These are phyloP conservation scores for Ispidina picta DNA, from an alignment of 2,797 vertebrate genomes.

Conservation along the genomic window DNA sequence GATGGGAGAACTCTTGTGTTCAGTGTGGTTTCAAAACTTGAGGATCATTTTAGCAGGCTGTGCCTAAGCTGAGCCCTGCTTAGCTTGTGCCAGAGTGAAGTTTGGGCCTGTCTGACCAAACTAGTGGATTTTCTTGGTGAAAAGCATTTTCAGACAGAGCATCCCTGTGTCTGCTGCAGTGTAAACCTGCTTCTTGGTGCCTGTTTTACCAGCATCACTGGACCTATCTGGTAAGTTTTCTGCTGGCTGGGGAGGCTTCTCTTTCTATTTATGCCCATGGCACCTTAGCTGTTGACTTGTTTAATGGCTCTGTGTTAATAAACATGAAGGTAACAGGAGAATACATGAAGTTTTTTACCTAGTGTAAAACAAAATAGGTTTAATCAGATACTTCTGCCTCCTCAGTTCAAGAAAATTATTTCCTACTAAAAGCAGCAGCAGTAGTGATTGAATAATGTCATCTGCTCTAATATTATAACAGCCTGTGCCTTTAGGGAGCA, in stretches of 20 bases:
- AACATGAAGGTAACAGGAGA: neutral
- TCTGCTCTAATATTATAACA: slow-evolving; percentile 53
- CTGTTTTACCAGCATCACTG: neutral
- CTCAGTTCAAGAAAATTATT: slow-evolving; percentile 17
- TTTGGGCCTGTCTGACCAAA: neutral
- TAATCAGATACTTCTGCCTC: neutral
- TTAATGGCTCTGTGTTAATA: neutral
- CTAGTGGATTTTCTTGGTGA: neutral
- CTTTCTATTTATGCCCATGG: neutral
- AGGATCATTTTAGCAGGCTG: neutral
- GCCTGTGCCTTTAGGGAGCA: slow-evolving; percentile 36
- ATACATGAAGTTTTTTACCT: neutral
- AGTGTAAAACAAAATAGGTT: neutral
- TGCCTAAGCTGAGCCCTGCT: neutral
- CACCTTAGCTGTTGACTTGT: neutral
- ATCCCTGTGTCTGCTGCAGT: neutral
- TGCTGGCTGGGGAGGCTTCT: neutral
- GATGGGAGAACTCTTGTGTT: neutral
- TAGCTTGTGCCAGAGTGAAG: neutral
- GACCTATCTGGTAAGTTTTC: neutral
- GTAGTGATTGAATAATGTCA: slow-evolving; percentile 47
- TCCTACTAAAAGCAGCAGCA: slow-evolving; percentile 43
- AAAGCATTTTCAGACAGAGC: neutral
- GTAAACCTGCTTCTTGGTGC: neutral
- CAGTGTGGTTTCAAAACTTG: neutral